Percentiles rank a stretch among this genome's conserved stretches.
Conservation (phyloP, 2,113 vertebrate genomes). For the Heliornis fulica region DNA sequence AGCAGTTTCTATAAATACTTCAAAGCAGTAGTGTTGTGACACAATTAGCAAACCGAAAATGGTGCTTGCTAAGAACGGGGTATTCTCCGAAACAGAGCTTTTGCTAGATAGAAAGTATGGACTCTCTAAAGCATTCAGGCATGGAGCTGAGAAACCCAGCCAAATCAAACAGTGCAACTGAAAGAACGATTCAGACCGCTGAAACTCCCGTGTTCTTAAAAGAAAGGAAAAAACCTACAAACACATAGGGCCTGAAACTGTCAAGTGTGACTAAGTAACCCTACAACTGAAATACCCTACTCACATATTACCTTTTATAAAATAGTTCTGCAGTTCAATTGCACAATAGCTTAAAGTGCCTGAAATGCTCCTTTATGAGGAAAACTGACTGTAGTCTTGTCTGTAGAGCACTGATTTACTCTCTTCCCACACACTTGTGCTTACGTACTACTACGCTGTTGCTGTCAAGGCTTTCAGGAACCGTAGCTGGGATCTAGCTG, state of each 20-base stretch:
- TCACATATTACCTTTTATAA: not conserved
- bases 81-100: not conserved
- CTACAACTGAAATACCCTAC: not conserved
- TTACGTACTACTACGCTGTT: not conserved
- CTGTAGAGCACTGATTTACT: not conserved
- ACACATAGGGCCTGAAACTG: not conserved
- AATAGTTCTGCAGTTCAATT: not conserved
- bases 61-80: not conserved
- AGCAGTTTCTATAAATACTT: not conserved
- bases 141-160: not conserved
- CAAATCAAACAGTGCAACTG: not conserved
- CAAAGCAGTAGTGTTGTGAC: not conserved
- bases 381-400: not conserved
- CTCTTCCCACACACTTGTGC: not conserved
- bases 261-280: not conserved
- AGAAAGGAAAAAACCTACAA: not conserved
- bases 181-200: not conserved
- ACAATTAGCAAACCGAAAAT: not conserved
- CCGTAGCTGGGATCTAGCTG: not conserved
- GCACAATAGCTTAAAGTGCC: not conserved
- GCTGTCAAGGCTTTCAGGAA: not conserved
- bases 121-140: not conserved
- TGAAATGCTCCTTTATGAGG: not conserved
- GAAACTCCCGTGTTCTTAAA: constrained; percentile 1
- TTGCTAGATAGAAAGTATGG: not conserved